Evolutionary conservation across 2,888 invertebrate genomes (phyloP), one percentile per base, ranked within the genome.

Genomic region (Notocelia uddmanniana): DNA sequence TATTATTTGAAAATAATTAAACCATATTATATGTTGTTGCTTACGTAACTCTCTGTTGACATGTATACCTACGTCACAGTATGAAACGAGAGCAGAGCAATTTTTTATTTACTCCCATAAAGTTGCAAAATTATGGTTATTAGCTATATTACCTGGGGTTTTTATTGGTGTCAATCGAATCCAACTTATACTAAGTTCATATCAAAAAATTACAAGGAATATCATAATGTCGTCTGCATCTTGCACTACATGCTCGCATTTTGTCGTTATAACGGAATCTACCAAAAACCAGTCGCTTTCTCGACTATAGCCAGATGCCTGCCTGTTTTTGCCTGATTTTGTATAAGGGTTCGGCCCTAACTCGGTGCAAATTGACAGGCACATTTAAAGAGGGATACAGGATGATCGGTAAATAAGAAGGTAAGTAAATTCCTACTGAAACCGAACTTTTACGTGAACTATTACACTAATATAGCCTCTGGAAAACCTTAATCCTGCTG

Each of bases 321-420:
- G 68, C 31, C 37, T 41, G 60, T 69, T 69, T 69, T 69, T 69
- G 62, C 69, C 26, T 60, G 31, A 69, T 62, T 55, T 55, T 37
- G 13, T 34, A n/a, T 11, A 50, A 41, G 37, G 41, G 52, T 10
- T n/a, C 18, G 19, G 18, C 26, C 60, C 60, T 54, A 62, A 62
- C 60, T 62, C 68, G 18, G 37, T 45, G 26, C 45, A 45, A 62
- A 69, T 55, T 60, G 69, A 45, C 54, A 54, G 52, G 15, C 5
- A 37, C n/a, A 23, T 19, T 34, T 26, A 37, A 54, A 60, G 58
- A 15, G 13, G 60, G 9, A n/a, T 62, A n/a, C 26, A 3, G 48
- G 60, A 48, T 48, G n/a, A 45, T 63, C 18, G 45, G 26, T 48
- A 60, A n/a, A 60, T 60, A 60, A 60, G 45, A 18, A 41, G 15